phyloP scores from a whole-genome alignment of 2,888 invertebrate genomes.

The Paralinhomoeus sp. region DNA sequence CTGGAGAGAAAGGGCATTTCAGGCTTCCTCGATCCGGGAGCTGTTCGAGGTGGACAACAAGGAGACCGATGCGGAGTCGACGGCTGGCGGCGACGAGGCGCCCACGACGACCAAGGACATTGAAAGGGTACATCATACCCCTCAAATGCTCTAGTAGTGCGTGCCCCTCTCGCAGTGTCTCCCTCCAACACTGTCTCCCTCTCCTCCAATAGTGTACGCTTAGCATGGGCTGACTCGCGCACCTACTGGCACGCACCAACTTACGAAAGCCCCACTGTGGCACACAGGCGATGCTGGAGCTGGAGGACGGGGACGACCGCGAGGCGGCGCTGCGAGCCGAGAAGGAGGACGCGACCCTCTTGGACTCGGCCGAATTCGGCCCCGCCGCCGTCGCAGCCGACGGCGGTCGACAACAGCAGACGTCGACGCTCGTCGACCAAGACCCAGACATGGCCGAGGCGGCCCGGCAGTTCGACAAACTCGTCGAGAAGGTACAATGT shows the following conservation, averaged over 20 bases:
- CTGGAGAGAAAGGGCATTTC: not conserved
- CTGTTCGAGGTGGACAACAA: slow-evolving; percentile 20
- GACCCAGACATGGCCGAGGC: slow-evolving; percentile 6
- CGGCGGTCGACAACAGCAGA: too few species aligned
- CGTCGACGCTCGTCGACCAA: not conserved
- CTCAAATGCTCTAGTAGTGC: too few species aligned
- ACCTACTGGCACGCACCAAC: too few species aligned
- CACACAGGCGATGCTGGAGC: slow-evolving; percentile 15
- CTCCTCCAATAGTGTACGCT: too few species aligned
- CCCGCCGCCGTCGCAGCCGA: slow-evolving; percentile 1
- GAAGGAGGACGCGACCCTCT: slow-evolving; percentile 9
- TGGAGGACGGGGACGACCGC: slow-evolving; percentile 21
- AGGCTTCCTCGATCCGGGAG: slow-evolving; percentile 8
- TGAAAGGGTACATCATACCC: too few species aligned
- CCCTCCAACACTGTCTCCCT: too few species aligned
- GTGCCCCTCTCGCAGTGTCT: too few species aligned
- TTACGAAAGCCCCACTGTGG: too few species aligned
- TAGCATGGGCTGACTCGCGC: too few species aligned
- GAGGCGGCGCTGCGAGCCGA: slow-evolving; percentile 8
- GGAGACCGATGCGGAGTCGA: too few species aligned
- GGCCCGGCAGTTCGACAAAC: slow-evolving; percentile 9
- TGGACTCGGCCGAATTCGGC: slow-evolving; percentile 12
- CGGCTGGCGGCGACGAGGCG: too few species aligned
- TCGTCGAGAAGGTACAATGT: not conserved
- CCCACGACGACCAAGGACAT: too few species aligned